Evolutionary conservation across 1,140 invertebrate genomes (phyloP).

Genomic region (Drosophila kurseongensis): DNA sequence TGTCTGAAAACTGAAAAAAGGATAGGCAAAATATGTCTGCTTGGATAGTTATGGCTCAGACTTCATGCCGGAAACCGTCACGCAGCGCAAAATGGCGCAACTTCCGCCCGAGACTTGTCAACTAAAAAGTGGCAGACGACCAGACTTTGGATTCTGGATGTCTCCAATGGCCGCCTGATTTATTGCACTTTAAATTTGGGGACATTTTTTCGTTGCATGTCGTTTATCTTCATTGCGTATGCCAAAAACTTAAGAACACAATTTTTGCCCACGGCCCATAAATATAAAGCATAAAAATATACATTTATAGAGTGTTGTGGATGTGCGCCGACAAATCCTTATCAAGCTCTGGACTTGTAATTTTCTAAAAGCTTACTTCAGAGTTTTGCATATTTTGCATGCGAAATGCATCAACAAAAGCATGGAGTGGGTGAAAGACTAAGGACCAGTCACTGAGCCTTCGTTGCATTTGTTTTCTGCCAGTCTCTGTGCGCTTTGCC

Average conservation of each 20-base stretch:
- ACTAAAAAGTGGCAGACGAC: slow-evolving; percentile 52
- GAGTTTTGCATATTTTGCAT: slow-evolving; percentile 76
- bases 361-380: slow-evolving; percentile 73
- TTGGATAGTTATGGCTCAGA: slow-evolving; percentile 54
- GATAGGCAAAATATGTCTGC: slow-evolving; percentile 57
- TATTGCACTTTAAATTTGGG: slow-evolving; percentile 78
- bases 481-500: not conserved
- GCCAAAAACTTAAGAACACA: slow-evolving; percentile 61
- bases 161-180: slow-evolving; percentile 66
- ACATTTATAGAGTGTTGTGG: slow-evolving; percentile 6
- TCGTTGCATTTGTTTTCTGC: slow-evolving; percentile 24
- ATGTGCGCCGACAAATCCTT: slow-evolving; percentile 21
- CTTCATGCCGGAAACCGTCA: slow-evolving; percentile 58
- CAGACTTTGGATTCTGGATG: slow-evolving; percentile 26
- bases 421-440: slow-evolving; percentile 5
- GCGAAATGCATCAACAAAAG: slow-evolving; percentile 55
- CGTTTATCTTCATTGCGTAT: slow-evolving; percentile 79
- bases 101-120: slow-evolving; percentile 66
- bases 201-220: slow-evolving; percentile 70
- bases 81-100: slow-evolving; percentile 66
- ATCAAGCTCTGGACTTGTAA: slow-evolving; percentile 66
- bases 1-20: slow-evolving; percentile 13
- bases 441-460: slow-evolving; percentile 8
- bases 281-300: slow-evolving; percentile 21
- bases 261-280: slow-evolving; percentile 28